Conservation (phyloP, 2,888 invertebrate species). For the Nemapogon koenigi region DNA sequence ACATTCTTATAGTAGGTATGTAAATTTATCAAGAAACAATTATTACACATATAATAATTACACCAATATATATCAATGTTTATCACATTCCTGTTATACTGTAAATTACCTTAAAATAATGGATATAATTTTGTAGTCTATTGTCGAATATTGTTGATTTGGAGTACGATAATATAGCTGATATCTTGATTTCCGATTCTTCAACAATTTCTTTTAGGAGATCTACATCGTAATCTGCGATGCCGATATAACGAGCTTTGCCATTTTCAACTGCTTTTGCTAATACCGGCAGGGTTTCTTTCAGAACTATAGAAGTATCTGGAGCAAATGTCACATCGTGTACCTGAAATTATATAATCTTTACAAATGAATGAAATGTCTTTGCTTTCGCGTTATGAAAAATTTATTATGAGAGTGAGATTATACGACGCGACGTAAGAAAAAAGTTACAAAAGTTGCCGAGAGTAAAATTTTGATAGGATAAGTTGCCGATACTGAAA, state of each 20-base stretch:
- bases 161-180: conserved; percentile 78
- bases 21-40: too few relatives aligned
- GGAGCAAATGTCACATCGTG: conserved; percentile 92
- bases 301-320: conserved; percentile 74
- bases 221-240: conserved; percentile 86
- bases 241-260: conserved; percentile 80
- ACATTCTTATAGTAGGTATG: too few relatives aligned
- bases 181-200: conserved; percentile 68
- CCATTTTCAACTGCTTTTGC: conserved; percentile 75
- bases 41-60: too few relatives aligned
- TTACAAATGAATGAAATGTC: too few relatives aligned
- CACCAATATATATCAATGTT: too few relatives aligned
- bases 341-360: conserved; percentile 63
- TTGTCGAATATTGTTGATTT: conserved; percentile 83
- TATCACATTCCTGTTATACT: too few relatives aligned
- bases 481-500: too few relatives aligned
- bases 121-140: conserved; percentile 73
- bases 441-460: too few relatives aligned
- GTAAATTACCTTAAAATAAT: conserved; percentile 83
- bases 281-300: conserved; percentile 86
- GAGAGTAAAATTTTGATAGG: too few relatives aligned
- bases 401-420: too few relatives aligned
- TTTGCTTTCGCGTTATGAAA: too few relatives aligned
- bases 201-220: conserved; percentile 77
- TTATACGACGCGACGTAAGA: too few relatives aligned